These are phyloP conservation scores for Tetramorium simillimum DNA, from an alignment of 1,140 invertebrate genomes.

Conservation along the genomic window DNA sequence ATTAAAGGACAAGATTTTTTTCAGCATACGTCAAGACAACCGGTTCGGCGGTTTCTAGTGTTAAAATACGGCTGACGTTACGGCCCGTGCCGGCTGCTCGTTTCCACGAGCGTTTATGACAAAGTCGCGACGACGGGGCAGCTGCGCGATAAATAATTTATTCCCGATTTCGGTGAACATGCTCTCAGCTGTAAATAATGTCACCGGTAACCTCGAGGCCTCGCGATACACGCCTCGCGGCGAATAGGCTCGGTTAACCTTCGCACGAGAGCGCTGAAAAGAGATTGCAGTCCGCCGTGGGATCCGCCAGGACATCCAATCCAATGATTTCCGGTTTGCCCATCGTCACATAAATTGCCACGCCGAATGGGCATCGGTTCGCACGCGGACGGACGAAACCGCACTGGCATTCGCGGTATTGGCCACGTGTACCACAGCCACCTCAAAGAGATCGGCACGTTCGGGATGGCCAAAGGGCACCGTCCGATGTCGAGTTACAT, in stretches of 20 bases:
- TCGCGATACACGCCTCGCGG: constrained; percentile 37
- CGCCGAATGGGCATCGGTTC: constrained; percentile 78
- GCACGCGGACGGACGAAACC: constrained; percentile 70
- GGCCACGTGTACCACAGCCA: constrained; percentile 42
- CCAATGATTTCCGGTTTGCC: constrained; percentile 80
- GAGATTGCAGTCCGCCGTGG: constrained; percentile 38
- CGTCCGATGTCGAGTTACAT: constrained; percentile 74
- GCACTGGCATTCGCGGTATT: constrained; percentile 52
- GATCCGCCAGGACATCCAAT: constrained; percentile 71
- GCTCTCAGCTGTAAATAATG: constrained; percentile 62
- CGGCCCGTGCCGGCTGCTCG: constrained; percentile 44
- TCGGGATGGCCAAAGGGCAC: constrained; percentile 73
- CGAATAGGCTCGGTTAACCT: constrained; percentile 67
- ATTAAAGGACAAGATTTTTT: constrained; percentile 2
- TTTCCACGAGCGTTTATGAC: constrained; percentile 51
- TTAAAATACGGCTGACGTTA: constrained; percentile 52
- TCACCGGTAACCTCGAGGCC: constrained; percentile 41
- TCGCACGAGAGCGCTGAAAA: constrained; percentile 56
- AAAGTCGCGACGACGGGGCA: constrained; percentile 49
- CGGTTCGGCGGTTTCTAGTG: constrained; percentile 51
- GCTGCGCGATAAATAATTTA: constrained; percentile 35
- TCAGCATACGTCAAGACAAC: constrained; percentile 26
- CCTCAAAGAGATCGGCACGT: constrained; percentile 62
- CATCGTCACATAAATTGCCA: constrained; percentile 79
- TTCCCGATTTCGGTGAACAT: constrained; percentile 62